Percentiles rank a stretch among this genome's conserved stretches.
Conservation (phyloP, 2,113 vertebrate species). For the Aspidoscelis tigris region DNA sequence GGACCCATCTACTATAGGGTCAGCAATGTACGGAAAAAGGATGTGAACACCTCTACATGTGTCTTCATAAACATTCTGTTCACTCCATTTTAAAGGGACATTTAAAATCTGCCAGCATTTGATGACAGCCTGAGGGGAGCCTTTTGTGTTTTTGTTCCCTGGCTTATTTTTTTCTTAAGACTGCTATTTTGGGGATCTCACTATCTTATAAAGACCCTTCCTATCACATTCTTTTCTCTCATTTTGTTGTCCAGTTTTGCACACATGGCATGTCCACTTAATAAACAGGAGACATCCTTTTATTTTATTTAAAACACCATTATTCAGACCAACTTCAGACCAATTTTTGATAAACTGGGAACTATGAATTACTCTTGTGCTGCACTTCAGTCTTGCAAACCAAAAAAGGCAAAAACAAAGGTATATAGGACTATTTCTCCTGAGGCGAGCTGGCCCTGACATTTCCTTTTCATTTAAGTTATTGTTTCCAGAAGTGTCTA, state of each 20-base stretch:
- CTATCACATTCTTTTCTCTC: too few species aligned
- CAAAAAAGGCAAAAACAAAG: not conserved
- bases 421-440: constrained; percentile 15
- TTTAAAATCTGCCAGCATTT: not conserved
- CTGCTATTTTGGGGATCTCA: not conserved
- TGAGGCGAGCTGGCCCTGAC: constrained; percentile 19
- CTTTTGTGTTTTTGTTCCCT: not conserved
- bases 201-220: not conserved
- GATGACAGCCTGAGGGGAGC: not conserved
- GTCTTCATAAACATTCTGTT: not conserved
- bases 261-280: not conserved
- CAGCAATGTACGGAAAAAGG: not conserved
- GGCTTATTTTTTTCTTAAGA: not conserved
- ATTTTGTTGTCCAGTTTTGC: not conserved
- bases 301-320: fast-evolving
- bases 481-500: constrained; percentile 50
- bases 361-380: not conserved
- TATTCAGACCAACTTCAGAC: not conserved
- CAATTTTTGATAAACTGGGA: too few species aligned
- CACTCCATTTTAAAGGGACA: not conserved
- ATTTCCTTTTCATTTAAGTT: constrained; percentile 45
- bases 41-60: not conserved
- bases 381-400: not conserved
- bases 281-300: fast-evolving
- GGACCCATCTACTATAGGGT: too few species aligned